phyloP scores from a whole-genome alignment of 2,888 invertebrate species.

The Synergus gifuensis region DNA sequence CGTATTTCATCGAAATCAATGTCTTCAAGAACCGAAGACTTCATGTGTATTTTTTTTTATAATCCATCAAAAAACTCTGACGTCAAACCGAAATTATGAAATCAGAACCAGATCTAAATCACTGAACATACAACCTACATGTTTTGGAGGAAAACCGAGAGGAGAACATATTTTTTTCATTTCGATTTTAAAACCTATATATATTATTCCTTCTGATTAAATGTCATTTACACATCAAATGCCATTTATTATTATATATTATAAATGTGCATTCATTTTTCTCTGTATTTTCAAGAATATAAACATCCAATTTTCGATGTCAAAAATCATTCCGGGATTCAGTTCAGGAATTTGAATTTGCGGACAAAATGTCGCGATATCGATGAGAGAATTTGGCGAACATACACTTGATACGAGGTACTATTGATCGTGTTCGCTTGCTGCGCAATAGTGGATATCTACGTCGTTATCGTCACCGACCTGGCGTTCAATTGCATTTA shows the following conservation, averaged over 20 bases:
- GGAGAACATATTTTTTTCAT: not conserved
- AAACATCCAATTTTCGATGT: not conserved
- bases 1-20: conserved; percentile 32
- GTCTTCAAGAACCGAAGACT: conserved; percentile 10
- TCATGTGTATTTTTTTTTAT: not conserved
- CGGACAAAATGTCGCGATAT: conserved; percentile 37
- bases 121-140: not conserved
- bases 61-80: conserved; percentile 1
- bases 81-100: conserved; percentile 1
- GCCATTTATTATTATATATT: too few relatives aligned
- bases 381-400: conserved; percentile 57
- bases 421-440: conserved; percentile 59
- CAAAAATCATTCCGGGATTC: not conserved
- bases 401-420: conserved; percentile 57
- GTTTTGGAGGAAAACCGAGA: not conserved
- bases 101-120: not conserved
- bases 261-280: not conserved
- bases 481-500: conserved; percentile 58
- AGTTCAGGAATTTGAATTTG: conserved; percentile 9
- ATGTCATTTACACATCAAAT: not conserved
- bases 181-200: not conserved
- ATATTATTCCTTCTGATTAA: not conserved
- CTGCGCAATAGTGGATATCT: conserved; percentile 58
- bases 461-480: conserved; percentile 59
- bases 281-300: not conserved